Evolutionary conservation across 2,797 vertebrate species (phyloP), one percentile per base, ranked within the genome.

Genomic region (Crenuchus spilurus): DNA sequence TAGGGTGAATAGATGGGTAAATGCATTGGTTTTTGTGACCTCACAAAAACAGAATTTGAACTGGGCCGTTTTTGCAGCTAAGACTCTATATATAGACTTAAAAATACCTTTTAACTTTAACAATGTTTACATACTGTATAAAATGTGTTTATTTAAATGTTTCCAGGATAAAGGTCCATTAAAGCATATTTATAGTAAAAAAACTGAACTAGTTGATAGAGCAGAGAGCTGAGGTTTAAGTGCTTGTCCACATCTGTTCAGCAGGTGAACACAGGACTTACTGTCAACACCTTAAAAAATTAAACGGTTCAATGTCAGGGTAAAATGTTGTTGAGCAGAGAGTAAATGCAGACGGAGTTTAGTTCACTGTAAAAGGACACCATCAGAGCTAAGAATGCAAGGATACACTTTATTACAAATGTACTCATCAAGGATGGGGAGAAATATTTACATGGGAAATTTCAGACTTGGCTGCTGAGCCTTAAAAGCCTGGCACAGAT

Each of bases 231-330:
- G 20, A 28, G 20, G 39, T 41, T 20, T 9, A 26, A 44, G 58
- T 63, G 44, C 2, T n/a, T 52, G 22, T 78, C 33, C 72, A 80
- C 85, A 88, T 88, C 84, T 88, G 85, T 51, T 70, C 22, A 39
- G 68, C 86, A 89, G 83, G 86, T 84, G 80, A 81, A 77, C 57
- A 75, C 44, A 49, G 70, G 41, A 55, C 74, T 63, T 65, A 42
- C 39, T 74, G 72, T 70, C 60, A 70, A 81, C 73, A 81, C 66
- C 68, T 75, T 78, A 57, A 80, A 74, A 79, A 57, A 72, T 74
- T 24, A 54, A 76, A 75, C 26, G 64, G 52, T 81, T 58, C 54
- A 73, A 54, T 74, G 79, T 77, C 65, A 71, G 68, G 51, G 37
- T 44, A 30, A 73, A 37, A 76, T 37, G 65, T 52, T 46, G 39